phyloP scores from a whole-genome alignment of 2,888 invertebrate genomes.

The Aelia acuminata region DNA sequence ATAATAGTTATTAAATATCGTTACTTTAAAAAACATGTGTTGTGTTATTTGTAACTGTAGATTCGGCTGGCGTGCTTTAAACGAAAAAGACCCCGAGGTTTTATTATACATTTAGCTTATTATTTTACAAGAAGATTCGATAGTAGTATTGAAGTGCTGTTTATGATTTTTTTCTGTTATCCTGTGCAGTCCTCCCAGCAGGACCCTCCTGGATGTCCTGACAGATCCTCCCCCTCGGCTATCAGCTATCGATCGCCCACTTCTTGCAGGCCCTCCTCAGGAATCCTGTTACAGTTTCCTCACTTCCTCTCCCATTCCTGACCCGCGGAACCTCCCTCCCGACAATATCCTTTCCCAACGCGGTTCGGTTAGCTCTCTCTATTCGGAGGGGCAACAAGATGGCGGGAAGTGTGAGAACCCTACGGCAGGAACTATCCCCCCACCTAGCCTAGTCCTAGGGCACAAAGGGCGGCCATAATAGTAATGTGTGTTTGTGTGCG shows the following conservation, averaged over 20 bases:
- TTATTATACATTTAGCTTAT: too few relatives aligned
- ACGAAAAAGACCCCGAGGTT: too few relatives aligned
- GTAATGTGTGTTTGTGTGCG: background rate
- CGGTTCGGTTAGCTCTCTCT: background rate
- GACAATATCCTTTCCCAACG: background rate
- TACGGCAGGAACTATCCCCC: background rate
- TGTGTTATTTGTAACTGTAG: too few relatives aligned
- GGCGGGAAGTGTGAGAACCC: background rate
- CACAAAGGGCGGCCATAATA: slow-evolving; percentile 47
- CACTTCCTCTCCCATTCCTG: background rate
- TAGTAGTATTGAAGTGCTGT: too few relatives aligned
- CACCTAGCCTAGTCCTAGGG: slow-evolving; percentile 37
- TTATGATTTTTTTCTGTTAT: background rate
- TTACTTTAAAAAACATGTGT: too few relatives aligned
- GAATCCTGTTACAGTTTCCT: slow-evolving; percentile 27
- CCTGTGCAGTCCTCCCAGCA: too few relatives aligned
- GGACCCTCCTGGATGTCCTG: background rate
- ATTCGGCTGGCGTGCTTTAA: too few relatives aligned
- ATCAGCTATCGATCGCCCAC: slow-evolving; percentile 9
- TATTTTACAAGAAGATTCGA: too few relatives aligned
- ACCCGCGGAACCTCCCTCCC: background rate
- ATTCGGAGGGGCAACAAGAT: background rate
- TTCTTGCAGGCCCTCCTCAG: background rate
- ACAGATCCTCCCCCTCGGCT: background rate
- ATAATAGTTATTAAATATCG: too few relatives aligned